Conservation (phyloP, 2,888 invertebrate genomes). For the Pheosia gnoma region DNA sequence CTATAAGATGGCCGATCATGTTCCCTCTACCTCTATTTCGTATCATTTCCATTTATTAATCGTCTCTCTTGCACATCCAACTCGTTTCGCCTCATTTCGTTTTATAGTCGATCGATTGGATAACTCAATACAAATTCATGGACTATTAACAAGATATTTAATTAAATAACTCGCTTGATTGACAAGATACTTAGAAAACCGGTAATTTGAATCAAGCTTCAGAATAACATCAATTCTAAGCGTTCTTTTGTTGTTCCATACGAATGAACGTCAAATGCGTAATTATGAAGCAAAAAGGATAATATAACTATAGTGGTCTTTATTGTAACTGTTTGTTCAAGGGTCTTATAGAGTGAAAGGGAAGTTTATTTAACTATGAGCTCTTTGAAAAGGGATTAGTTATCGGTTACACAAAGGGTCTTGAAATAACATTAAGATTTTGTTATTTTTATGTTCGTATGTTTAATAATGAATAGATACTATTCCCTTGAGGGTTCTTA, state of each 20-base stretch:
- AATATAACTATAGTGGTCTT: not conserved
- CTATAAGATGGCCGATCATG: too few species aligned
- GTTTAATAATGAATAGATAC: not conserved
- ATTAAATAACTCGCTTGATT: not conserved
- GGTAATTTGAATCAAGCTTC: not conserved
- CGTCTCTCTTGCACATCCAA: too few species aligned
- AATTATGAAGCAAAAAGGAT: conserved; percentile 2
- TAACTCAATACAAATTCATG: not conserved
- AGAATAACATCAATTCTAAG: not conserved
- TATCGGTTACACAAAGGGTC: conserved; percentile 26
- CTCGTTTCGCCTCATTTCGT: too few species aligned
- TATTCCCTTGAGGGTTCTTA: too few species aligned
- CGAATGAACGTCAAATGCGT: not conserved
- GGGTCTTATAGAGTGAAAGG: conserved; percentile 16
- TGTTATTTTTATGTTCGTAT: not conserved
- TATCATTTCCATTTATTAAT: too few species aligned
- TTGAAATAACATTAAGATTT: not conserved
- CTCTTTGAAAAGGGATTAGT: conserved; percentile 35
- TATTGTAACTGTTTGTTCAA: conserved; percentile 17
- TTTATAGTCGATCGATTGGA: too few species aligned
- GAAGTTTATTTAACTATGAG: conserved; percentile 27
- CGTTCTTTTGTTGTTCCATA: conserved; percentile 20
- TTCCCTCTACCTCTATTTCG: too few species aligned
- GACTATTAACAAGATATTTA: not conserved
- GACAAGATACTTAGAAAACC: not conserved